Evolutionary conservation across 2,113 vertebrate genomes (phyloP), one percentile per base, ranked within the genome.

Genomic region (Macquaria ambigua): DNA sequence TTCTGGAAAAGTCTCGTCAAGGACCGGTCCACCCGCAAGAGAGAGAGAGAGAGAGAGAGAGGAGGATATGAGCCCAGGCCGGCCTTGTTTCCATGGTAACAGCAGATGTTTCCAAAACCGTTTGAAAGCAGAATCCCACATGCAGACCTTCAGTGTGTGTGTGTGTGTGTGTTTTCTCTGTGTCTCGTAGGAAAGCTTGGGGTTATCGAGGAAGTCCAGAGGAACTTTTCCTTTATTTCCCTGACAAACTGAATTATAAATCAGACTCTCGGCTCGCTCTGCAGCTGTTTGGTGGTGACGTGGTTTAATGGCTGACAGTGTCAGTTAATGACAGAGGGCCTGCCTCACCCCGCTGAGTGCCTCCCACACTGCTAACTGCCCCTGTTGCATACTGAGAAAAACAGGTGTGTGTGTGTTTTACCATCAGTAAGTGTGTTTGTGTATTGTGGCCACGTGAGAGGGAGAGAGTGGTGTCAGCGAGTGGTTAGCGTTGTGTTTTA

Each of bases 51-150:
- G 43, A 46, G 43, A 90, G 74, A 31, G 79, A 82, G 63, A 64
- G 18, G 41, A 63, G 75, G 63, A 64, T 85, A 84, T 82, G 76
- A 89, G 77, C 63, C 77, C 62, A 46, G 23, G 18, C 69, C 70
- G 64, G n/a, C 75, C 75, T 82, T 50, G 85, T 89, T 94, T 86
- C 90, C 80, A 87, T 84, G 73, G 84, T 75, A 90, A 89, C 74
- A 8, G 78, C 88, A 77, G 83, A 70, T 82, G 82, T 93, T 93
- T 93, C 70, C 81, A 80, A 79, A 90, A 78, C 67, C 28, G 0
- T 69, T 66, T 70, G 28, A 37, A 34, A 50, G 15, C 81, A 43
- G 67, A 69, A 78, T 64, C 25, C 21, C 61, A 74, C 46, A 56
- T 4, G 6, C 46, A 48, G 5, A 25, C 25, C 9, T 3, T 46